These are phyloP conservation scores for Leptodactylus fuscus DNA, from an alignment of 2,113 vertebrate genomes.

Conservation along the genomic window DNA sequence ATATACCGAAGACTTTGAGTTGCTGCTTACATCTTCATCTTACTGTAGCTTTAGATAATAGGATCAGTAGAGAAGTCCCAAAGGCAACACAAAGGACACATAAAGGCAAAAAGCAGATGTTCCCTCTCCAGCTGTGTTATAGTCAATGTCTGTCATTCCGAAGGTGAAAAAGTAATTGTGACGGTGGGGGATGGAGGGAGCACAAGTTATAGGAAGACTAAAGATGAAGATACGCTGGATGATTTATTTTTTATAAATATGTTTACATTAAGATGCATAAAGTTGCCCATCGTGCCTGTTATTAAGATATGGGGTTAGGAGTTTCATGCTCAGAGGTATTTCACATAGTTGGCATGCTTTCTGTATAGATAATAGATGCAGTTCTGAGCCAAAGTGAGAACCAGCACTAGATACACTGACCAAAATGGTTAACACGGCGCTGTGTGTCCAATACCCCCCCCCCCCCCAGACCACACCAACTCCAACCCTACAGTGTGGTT, in stretches of 20 bases:
- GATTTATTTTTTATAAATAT: not conserved
- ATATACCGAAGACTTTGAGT: not conserved
- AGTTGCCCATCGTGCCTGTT: not conserved
- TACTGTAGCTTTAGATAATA: not conserved
- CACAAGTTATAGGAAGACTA: not conserved
- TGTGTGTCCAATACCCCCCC: too few species aligned
- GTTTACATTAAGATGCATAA: not conserved
- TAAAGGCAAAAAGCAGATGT: constrained; percentile 31
- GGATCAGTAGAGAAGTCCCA: constrained; percentile 9
- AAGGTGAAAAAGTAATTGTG: not conserved
- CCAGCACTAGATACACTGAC: too few species aligned
- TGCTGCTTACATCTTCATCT: not conserved
- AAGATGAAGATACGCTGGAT: not conserved
- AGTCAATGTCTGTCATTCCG: constrained; percentile 20
- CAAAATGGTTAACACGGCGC: too few species aligned
- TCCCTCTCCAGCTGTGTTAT: constrained; percentile 2
- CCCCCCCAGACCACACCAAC: too few species aligned
- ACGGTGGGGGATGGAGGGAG: not conserved
- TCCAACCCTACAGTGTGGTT: too few species aligned
- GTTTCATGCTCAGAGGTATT: not conserved
- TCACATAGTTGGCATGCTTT: not conserved
- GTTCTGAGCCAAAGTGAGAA: too few species aligned
- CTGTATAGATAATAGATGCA: too few species aligned
- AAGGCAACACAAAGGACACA: not conserved
- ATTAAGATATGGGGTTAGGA: not conserved